These are phyloP conservation scores for Euplagia quadripunctaria DNA, from an alignment of 2,888 invertebrate species.

Conservation along the genomic window DNA sequence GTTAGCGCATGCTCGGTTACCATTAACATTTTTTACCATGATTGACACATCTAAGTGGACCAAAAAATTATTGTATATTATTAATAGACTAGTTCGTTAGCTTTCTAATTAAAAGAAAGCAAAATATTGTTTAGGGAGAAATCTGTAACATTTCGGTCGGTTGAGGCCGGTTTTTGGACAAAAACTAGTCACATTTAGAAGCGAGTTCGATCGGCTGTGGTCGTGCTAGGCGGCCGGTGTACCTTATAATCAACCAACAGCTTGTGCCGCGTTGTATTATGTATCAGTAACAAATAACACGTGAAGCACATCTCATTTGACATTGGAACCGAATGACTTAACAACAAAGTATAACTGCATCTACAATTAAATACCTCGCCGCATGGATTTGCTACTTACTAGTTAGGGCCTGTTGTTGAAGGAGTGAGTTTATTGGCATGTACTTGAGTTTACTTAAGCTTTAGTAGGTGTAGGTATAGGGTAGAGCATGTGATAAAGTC, in stretches of 20 bases:
- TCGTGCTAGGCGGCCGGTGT: slow-evolving; percentile 28
- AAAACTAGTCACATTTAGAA: slow-evolving; percentile 59
- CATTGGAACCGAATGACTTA: slow-evolving; percentile 41
- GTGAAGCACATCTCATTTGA: slow-evolving; percentile 47
- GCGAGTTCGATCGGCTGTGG: slow-evolving; percentile 30
- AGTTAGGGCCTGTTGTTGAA: slow-evolving; percentile 17
- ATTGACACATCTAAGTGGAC: slow-evolving; percentile 35
- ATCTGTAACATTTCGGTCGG: slow-evolving; percentile 60
- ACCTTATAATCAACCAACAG: slow-evolving; percentile 45
- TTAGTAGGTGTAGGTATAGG: slow-evolving; percentile 25
- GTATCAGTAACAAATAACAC: slow-evolving; percentile 57
- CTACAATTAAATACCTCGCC: slow-evolving; percentile 20
- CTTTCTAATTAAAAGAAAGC: slow-evolving; percentile 30
- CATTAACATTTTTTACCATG: slow-evolving; percentile 17
- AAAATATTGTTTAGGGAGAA: slow-evolving; percentile 36
- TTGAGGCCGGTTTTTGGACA: slow-evolving; percentile 58
- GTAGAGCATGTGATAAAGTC: slow-evolving; percentile 16
- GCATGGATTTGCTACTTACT: slow-evolving; percentile 30
- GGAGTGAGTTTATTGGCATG: slow-evolving; percentile 35
- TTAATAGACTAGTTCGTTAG: slow-evolving; percentile 13
- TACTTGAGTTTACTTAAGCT: slow-evolving; percentile 32
- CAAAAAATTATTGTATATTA: slow-evolving; percentile 8
- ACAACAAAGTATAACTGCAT: slow-evolving; percentile 37
- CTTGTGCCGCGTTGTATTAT: slow-evolving; percentile 44
- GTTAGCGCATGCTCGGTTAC: slow-evolving; percentile 37